A percentile compares a stretch with the other conserved stretches of the same genome.
These are phyloP conservation scores for Protonibea diacanthus DNA, from an alignment of 2,797 vertebrate species.

Conservation along the genomic window DNA sequence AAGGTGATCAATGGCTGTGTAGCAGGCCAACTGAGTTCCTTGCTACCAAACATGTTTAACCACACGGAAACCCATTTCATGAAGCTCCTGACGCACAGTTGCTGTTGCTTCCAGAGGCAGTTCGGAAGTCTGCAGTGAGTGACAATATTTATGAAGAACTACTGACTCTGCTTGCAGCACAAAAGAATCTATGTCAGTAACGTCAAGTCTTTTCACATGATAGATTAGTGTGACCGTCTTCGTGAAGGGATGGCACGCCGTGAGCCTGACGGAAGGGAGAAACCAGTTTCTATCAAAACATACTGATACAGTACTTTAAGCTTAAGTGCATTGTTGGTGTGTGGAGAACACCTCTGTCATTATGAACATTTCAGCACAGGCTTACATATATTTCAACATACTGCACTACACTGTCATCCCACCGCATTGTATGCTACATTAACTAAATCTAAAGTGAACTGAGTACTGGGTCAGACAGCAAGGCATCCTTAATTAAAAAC, in stretches of 20 bases:
- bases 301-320: conserved; percentile 3
- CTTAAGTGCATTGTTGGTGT: background rate
- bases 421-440: background rate
- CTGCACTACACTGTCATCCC: background rate
- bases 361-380: background rate
- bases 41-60: too few species aligned
- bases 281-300: conserved; percentile 27
- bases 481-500: background rate
- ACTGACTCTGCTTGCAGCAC: too few species aligned
- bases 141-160: too few species aligned
- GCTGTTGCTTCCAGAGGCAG: background rate
- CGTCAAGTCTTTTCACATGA: conserved; percentile 17
- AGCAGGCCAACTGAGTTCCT: too few species aligned
- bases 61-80: background rate
- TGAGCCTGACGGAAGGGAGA: conserved; percentile 10
- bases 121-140: background rate
- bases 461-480: background rate
- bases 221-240: conserved; percentile 20
- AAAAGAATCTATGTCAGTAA: conserved; percentile 22
- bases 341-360: conserved; percentile 9
- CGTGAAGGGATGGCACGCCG: background rate
- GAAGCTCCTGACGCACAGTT: background rate
- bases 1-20: too few species aligned
- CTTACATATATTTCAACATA: background rate
- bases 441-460: background rate